These are phyloP conservation scores for Ypsolopha scabrella DNA, from an alignment of 2,888 invertebrate genomes.

Conservation along the genomic window DNA sequence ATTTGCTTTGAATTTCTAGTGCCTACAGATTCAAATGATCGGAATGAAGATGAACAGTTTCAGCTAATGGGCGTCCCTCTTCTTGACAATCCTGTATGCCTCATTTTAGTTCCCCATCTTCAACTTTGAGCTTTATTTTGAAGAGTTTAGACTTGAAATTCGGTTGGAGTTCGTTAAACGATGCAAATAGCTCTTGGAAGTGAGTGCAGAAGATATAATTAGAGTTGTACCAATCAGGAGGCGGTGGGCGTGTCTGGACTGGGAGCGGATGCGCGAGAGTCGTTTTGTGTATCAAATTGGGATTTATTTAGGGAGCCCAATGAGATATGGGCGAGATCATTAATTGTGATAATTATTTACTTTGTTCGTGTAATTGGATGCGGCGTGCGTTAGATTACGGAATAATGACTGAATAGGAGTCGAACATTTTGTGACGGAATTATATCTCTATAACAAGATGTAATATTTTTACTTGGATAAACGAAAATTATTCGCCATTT, in stretches of 20 bases:
- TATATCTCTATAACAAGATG: too few relatives aligned
- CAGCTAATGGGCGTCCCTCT: slow-evolving; percentile 61
- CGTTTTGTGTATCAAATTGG: slow-evolving; percentile 39
- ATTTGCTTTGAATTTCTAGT: slow-evolving; percentile 18
- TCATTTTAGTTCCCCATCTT: neutral
- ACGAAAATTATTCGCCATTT: neutral
- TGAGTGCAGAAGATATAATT: slow-evolving; percentile 52
- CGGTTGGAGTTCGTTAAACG: slow-evolving; percentile 33
- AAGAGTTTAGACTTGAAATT: slow-evolving; percentile 9
- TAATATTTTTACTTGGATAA: too few relatives aligned
- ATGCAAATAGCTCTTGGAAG: slow-evolving; percentile 61
- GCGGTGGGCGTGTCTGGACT: slow-evolving; percentile 36
- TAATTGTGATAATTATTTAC: slow-evolving; percentile 69
- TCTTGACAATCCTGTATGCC: slow-evolving; percentile 2
- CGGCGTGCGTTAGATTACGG: slow-evolving; percentile 28
- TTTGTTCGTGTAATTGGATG: slow-evolving; percentile 57
- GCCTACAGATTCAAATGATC: slow-evolving; percentile 36
- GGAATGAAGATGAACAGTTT: slow-evolving; percentile 61
- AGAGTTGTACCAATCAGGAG: slow-evolving; percentile 53
- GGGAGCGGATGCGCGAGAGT: slow-evolving; percentile 33
- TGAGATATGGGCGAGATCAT: slow-evolving; percentile 55
- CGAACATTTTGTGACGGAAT: too few relatives aligned
- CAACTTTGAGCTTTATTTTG: neutral
- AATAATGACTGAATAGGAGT: neutral
- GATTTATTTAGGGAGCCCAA: slow-evolving; percentile 49